A percentile compares a stretch with the other conserved stretches of the same genome.
phyloP scores from a whole-genome alignment of 2,888 invertebrate genomes.

The Caenorhabditis wallacei region DNA sequence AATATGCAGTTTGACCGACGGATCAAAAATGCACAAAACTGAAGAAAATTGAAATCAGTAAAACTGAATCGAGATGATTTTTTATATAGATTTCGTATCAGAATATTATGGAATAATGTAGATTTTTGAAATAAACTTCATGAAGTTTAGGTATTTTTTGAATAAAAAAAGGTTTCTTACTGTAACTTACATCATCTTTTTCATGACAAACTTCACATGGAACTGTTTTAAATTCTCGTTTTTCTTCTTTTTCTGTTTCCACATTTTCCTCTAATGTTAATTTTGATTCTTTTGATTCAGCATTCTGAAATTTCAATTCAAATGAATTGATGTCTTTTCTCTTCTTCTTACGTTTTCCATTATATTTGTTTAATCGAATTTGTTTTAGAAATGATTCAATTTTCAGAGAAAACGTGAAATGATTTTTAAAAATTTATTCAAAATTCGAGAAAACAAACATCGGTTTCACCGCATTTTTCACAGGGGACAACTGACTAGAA shows the following conservation, averaged over 20 bases:
- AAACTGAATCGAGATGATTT: no score
- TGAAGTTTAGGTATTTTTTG: no score
- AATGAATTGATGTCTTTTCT: not conserved
- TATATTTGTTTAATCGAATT: slow-evolving; percentile 22
- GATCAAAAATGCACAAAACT: slow-evolving; percentile 3
- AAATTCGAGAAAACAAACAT: not conserved
- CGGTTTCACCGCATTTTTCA: slow-evolving; percentile 40
- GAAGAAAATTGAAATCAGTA: not conserved
- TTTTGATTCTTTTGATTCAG: slow-evolving; percentile 30
- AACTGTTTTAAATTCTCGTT: not conserved
- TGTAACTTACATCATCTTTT: slow-evolving; percentile 38
- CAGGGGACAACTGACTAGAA: slow-evolving; percentile 51
- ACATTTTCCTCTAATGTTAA: not conserved
- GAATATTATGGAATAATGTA: no score
- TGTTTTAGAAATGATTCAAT: slow-evolving; percentile 17
- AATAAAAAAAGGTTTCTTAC: no score
- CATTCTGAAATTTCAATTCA: slow-evolving; percentile 12
- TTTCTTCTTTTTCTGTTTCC: not conserved
- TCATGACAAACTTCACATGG: slow-evolving; percentile 39
- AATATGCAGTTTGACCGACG: slow-evolving; percentile 15
- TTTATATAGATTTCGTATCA: no score
- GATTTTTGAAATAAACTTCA: no score
- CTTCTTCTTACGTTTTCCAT: slow-evolving; percentile 27
- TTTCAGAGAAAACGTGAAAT: not conserved
- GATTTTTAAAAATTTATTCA: slow-evolving; percentile 4